Evolutionary conservation across 1,140 invertebrate genomes (phyloP), one percentile per base, ranked within the genome.

Genomic region (Thaumetopoea pityocampa): DNA sequence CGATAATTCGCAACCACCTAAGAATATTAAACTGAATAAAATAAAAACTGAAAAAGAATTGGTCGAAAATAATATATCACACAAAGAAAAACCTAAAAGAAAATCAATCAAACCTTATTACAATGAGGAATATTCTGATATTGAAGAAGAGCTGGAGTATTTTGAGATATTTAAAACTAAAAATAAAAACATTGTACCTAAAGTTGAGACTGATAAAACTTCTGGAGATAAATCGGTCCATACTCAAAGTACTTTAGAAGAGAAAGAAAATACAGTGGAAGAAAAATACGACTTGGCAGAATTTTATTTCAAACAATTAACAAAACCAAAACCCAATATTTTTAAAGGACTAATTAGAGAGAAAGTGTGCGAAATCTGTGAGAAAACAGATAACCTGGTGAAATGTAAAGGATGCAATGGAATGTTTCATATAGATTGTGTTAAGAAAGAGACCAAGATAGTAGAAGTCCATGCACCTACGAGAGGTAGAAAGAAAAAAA

Each of bases 341-440:
- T 91, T 91, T 45, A 88, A 87, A 73, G 89, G 89, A 4, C 69
- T 87, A 28, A 70, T 87, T 4, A 84, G 83, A 20, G 89, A 90
- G 38, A 87, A 87, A 57, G 89, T 92, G 5, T 93, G 91, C 61
- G 88, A 91, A 40, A 88, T 91, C 36, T 92, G 90, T 50, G 89
- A 90, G 46, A 87, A 83, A 57, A 68, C 86, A 3, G 87, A 86
- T 0, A 86, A 89, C 30, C 67, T 92, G 6, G 77, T 90, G 0
- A 88, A 90, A 58, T 93, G 92, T 56, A 89, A 88, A 64, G 89
- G 90, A 2, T 90, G 89, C 52, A 64, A 72, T 51, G 74, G 74
- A 1, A 85, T 82, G 58, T 90, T 85, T 51, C 89, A 90, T 58
- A 27, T 74, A 5, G 67, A 81, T 8, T 90, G 89, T 46, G 64